These are phyloP conservation scores for Linepithema humile DNA, from an alignment of 1,140 invertebrate species.

Conservation along the genomic window DNA sequence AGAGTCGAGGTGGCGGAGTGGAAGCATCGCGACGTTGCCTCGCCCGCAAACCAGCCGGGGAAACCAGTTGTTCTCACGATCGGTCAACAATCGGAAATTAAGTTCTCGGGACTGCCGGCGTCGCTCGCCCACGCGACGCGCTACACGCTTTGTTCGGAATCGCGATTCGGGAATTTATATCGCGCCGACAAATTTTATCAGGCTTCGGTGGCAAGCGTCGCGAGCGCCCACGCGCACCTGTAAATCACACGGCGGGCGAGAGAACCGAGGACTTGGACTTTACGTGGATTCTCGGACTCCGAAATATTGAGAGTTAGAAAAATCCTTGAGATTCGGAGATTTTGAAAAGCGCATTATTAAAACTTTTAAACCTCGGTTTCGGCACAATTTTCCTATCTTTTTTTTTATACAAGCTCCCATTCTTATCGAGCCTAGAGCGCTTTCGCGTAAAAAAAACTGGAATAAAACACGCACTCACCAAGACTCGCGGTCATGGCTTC, in stretches of 20 bases:
- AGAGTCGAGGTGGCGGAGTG: background rate
- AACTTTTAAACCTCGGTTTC: background rate
- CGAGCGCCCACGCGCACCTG: constrained; percentile 79
- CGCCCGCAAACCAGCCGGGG: background rate
- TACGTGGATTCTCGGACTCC: background rate
- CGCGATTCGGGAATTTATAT: constrained; percentile 83
- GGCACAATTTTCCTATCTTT: no score
- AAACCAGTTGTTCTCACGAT: constrained; percentile 63
- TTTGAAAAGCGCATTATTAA: background rate
- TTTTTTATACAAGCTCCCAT: no score
- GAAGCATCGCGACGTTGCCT: constrained; percentile 37
- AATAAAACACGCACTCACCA: constrained; percentile 88
- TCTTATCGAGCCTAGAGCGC: no score
- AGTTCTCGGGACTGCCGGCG: constrained; percentile 64
- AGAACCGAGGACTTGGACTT: no score
- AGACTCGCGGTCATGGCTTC: constrained; percentile 93
- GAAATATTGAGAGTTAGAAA: background rate
- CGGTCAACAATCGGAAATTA: constrained; percentile 71
- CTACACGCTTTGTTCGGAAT: constrained; percentile 75
- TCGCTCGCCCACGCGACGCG: constrained; percentile 29
- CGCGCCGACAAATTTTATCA: constrained; percentile 84
- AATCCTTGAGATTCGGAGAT: background rate
- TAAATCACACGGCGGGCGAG: no score
- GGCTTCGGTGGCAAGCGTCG: constrained; percentile 83
- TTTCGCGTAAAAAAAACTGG: no score